These are phyloP conservation scores for Lagocephalus sceleratus DNA, from an alignment of 2,797 vertebrate genomes.

Conservation along the genomic window DNA sequence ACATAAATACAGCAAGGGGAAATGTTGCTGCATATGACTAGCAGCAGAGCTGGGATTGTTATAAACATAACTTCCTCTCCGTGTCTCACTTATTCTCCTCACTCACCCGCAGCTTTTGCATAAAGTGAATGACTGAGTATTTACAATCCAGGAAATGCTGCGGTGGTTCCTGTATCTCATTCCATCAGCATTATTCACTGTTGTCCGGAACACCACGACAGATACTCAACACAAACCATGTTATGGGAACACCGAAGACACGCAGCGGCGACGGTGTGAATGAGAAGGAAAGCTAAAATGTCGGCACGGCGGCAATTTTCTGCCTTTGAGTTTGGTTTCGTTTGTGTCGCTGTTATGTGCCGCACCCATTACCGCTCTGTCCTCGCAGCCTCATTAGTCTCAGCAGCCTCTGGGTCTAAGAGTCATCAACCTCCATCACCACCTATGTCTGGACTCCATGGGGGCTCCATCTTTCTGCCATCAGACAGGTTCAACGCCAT, in stretches of 20 bases:
- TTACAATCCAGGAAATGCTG: conserved; percentile 21
- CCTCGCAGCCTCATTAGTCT: background rate
- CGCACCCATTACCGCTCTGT: background rate
- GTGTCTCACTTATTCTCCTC: conserved; percentile 31
- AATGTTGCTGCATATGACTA: conserved; percentile 52
- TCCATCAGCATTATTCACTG: conserved; percentile 8
- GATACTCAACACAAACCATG: conserved; percentile 1
- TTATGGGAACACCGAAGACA: background rate
- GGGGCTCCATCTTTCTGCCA: background rate
- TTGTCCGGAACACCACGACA: conserved; percentile 8
- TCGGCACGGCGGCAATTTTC: background rate
- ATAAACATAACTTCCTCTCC: conserved; percentile 56
- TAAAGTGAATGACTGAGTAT: conserved; percentile 14
- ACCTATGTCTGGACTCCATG: background rate
- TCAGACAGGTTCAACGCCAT: background rate
- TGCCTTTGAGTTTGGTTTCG: no score
- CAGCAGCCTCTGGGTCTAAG: background rate
- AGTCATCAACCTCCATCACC: background rate
- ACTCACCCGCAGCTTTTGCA: conserved; percentile 11
- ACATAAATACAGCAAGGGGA: conserved; percentile 57
- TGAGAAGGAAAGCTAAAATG: background rate
- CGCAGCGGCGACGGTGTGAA: background rate
- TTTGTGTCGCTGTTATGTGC: background rate
- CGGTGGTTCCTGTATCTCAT: conserved; percentile 3
- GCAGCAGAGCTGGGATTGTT: conserved; percentile 27